Evolutionary conservation across 2,888 invertebrate species (phyloP), one percentile per base, ranked within the genome.

Genomic region (Calliscelio sp.): DNA sequence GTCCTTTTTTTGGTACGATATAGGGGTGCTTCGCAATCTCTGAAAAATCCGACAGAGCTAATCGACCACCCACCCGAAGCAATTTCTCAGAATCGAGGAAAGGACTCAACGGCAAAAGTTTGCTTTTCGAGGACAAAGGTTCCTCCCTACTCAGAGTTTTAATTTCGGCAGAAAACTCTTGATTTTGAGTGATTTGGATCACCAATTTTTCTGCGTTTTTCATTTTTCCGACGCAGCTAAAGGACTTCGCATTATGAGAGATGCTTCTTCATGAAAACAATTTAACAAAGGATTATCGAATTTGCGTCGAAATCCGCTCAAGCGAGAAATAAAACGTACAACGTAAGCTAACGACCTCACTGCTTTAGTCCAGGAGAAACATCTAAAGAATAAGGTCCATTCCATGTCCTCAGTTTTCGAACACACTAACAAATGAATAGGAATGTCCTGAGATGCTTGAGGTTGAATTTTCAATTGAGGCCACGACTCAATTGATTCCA

Each of bases 41-140:
- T n/a, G n/a, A n/a, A n/a, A n/a, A n/a, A n/a, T n/a, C n/a, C n/a
- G n/a, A n/a, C n/a, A n/a, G n/a, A n/a, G n/a, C n/a, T n/a, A n/a
- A n/a, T n/a, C n/a, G n/a, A n/a, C n/a, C n/a, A n/a, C n/a, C n/a
- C n/a, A n/a, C n/a, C n/a, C n/a, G n/a, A n/a, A n/a, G n/a, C n/a
- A n/a, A n/a, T n/a, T n/a, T n/a, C n/a, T n/a, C n/a, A n/a, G n/a
- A n/a, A n/a, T 1, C 80, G 59, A 75, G 14, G n/a, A 75, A 75
- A 16, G 74, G 74, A 8, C n/a, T 75, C 0, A 75, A 16, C 8
- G 63, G 11, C 11, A 75, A 41, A 0, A 75, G 20, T 0, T 22
- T 2, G 20, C 63, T 75, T 38, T 38, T 38, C 3, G 38, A 8
- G 3, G 38, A 38, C 14, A 38, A 38, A 11, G 11, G 8, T 14